These are phyloP conservation scores for Damaliscus lunatus DNA, from an alignment of 2,113 vertebrate genomes.

Conservation along the genomic window DNA sequence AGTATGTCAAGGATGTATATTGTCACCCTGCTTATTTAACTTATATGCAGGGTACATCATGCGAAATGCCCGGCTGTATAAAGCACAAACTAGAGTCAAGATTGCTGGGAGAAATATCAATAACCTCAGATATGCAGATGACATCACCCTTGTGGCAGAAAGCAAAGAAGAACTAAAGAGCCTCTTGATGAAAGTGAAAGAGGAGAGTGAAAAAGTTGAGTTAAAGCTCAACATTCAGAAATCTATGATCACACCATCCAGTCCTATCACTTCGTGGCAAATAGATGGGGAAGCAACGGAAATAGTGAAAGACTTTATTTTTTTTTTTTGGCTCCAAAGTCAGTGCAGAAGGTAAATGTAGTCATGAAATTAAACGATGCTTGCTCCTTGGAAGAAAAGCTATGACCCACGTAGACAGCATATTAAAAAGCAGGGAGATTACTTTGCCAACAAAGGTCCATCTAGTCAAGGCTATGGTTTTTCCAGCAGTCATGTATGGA, in stretches of 20 bases:
- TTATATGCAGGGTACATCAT: background rate
- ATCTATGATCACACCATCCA: background rate
- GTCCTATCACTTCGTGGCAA: background rate
- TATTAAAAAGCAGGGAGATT: background rate
- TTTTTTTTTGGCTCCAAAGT: background rate
- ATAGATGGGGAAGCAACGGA: background rate
- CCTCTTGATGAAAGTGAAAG: background rate
- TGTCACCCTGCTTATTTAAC: background rate
- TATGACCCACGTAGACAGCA: background rate
- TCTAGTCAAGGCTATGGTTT: background rate
- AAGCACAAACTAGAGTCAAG: background rate
- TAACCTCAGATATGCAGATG: background rate
- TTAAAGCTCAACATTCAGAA: background rate
- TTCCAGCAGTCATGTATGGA: background rate
- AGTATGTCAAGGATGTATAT: background rate
- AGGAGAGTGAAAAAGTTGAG: background rate
- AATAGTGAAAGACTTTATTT: background rate
- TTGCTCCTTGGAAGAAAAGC: background rate
- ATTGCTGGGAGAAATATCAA: background rate
- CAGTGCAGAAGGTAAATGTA: background rate
- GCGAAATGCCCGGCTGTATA: background rate
- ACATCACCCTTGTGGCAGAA: background rate
- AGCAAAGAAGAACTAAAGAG: background rate
- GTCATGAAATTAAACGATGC: background rate
- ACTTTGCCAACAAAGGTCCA: background rate